These are phyloP conservation scores for Scaptomyza tumidula DNA, from an alignment of 2,888 invertebrate species.

Conservation along the genomic window DNA sequence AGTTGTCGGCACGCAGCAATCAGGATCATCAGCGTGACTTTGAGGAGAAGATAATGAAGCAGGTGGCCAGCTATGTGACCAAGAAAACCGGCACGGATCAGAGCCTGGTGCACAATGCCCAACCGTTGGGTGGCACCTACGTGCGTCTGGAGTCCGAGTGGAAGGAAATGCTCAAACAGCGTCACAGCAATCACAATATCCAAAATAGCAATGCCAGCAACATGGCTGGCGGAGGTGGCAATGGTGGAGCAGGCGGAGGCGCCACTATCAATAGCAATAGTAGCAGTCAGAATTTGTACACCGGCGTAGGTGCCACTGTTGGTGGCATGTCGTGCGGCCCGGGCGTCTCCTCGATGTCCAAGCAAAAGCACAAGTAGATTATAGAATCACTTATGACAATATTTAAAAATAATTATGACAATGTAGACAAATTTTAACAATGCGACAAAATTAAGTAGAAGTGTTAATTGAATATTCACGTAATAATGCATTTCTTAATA, in stretches of 20 bases:
- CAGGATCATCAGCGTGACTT: conserved; percentile 94
- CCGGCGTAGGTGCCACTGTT: conserved; percentile 16
- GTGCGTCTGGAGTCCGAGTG: conserved; percentile 91
- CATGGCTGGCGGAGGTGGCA: conserved; percentile 2
- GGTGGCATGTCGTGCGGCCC: conserved; percentile 32
- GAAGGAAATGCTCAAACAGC: conserved; percentile 86
- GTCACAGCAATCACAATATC: conserved; percentile 64
- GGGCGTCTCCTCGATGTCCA: conserved; percentile 41
- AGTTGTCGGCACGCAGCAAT: conserved; percentile 92
- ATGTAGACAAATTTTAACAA: conserved; percentile 14
- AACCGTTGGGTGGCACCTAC: conserved; percentile 88
- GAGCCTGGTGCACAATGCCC: conserved; percentile 61
- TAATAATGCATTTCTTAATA: conserved; percentile 49
- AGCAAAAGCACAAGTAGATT: conserved; percentile 71
- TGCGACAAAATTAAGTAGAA: conserved; percentile 14
- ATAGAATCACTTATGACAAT: conserved; percentile 31
- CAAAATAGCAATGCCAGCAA: conserved; percentile 14
- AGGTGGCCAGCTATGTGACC: conserved; percentile 82
- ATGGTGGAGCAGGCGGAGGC: background rate
- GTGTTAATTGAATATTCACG: background rate
- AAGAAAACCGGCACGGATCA: conserved; percentile 82
- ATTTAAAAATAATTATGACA: conserved; percentile 28
- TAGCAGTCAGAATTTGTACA: conserved; percentile 37
- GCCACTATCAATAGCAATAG: conserved; percentile 16
- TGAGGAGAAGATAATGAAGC: conserved; percentile 90